Conservation (phyloP, 64 coral and sea anemone genomes). For the Acropora yongei region DNA sequence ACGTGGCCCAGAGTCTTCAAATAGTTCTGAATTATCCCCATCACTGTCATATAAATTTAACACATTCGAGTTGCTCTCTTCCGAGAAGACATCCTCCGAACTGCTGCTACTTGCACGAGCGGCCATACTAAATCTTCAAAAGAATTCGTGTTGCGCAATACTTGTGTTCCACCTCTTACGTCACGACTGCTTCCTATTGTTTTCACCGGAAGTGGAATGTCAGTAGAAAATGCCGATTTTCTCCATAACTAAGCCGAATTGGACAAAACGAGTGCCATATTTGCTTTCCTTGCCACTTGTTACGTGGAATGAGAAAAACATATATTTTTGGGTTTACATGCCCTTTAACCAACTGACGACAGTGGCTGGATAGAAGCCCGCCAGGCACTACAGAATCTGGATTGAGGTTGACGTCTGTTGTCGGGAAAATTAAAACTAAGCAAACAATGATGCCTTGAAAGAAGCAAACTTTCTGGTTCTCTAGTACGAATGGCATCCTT, state of each 20-base stretch:
- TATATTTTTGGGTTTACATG: constrained; percentile 16
- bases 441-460: too few relatives aligned
- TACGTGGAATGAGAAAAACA: background rate
- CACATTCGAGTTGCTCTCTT: background rate
- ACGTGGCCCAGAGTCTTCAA: background rate
- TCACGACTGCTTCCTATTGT: constrained; percentile 8
- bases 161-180: constrained; percentile 3
- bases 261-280: background rate
- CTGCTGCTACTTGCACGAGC: background rate
- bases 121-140: background rate
- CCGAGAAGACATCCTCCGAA: background rate
- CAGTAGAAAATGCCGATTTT: constrained; percentile 7
- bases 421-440: too few relatives aligned
- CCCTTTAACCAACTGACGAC: too few relatives aligned
- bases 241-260: background rate
- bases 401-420: too few relatives aligned
- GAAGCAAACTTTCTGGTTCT: too few relatives aligned
- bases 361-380: too few relatives aligned
- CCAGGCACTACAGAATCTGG: too few relatives aligned
- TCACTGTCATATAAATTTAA: constrained; percentile 25
- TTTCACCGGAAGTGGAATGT: constrained; percentile 22
- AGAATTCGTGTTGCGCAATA: background rate
- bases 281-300: background rate
- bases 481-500: too few relatives aligned
- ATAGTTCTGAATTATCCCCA: background rate